Evolutionary conservation across 1,140 invertebrate species (phyloP), one percentile per base, ranked within the genome.

Genomic region (Drosophila equinoxialis): DNA sequence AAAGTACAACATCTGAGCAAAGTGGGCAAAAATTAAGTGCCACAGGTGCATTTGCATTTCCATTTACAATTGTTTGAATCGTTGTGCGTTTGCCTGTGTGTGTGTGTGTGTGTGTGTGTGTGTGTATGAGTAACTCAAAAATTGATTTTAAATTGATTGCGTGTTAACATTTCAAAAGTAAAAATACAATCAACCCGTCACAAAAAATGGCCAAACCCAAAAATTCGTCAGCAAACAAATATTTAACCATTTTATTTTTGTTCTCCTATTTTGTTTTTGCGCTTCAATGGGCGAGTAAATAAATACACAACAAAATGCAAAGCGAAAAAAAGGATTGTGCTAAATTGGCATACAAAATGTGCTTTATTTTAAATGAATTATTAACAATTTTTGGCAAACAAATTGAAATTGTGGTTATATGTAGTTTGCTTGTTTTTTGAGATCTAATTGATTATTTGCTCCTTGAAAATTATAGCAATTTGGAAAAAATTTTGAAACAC

Each of bases 21-120:
- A 48, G 14, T 48, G 45, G 17, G 39, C 26, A 75, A 75, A 62
- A 72, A 75, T 75, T 75, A 75, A 75, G 65, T 51, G 45, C 45
- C 45, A 51, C 45, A 51, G 45, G 45, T 51, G 45, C 45, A 51
- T 51, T 51, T 51, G 45, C 45, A 51, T 51, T 51, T 51, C 11
- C 45, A 51, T 51, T 51, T 51, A 8, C 45, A 51, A 51, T 51
- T 20, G 45, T 51, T 51, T 51, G 17, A 51, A 51, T 23, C 45
- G 17, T 23, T 61, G 73, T 39, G 54, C 35, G n/a, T 41, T 41
- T 42, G 37, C 35, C 41, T 42, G 57, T 39, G 37, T 73, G 45
- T 42, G 65, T 39, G 41, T 55, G n/a, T 41, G 54, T 42, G 42
- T 54, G 58, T 39, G 37, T 73, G 45, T 42, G 65, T 39, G 41